Evolutionary conservation across 2,888 invertebrate species (phyloP), one percentile per base, ranked within the genome.

Genomic region (Chaetoderma sp.): DNA sequence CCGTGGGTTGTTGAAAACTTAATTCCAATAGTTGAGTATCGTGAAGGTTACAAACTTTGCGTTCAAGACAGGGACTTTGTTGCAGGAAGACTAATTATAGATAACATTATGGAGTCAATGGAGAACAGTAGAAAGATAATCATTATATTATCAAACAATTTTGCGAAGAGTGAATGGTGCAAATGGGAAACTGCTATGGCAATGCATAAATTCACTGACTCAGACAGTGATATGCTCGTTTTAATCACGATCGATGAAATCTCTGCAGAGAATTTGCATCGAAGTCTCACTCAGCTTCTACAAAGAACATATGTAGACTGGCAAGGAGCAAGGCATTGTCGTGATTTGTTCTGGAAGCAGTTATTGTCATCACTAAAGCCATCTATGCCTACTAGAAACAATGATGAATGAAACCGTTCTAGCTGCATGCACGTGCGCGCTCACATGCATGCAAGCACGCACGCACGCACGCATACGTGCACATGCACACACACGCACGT

Each of bases 131-230:
- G 90, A 21, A 89, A 89, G 4, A 89, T 92, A 0, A 88, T 92
- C 85, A 83, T 92, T 63, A 88, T 92, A 8, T 88, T 92, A 16
- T 91, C 92, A 0, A 87, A 89, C 44, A 87, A 88, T 70, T 92
- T 92, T 80, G 82, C 92, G 6, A 84, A 89, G 8, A 92, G 92
- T 71, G 91, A 91, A 70, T 92, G 92, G 92, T 92, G 92, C 75
- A 90, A 91, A 75, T 92, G 91, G 72, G 92, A 92, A 82, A 90
- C 92, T 90, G 90, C 91, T 73, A 78, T 92, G 50, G 92, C 92
- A 0, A 92, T 92, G 65, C 90, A 91, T 78, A 71, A 78, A 16
- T 57, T 82, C 2, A 71, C 85, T 10, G 81, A 82, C 36, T 75
- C 74, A 25, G 67, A 77, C n/a, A 88, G 91, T 89, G 91, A 91